These are phyloP conservation scores for Xenopus borealis DNA, from an alignment of 2,113 vertebrate species.

Conservation along the genomic window DNA sequence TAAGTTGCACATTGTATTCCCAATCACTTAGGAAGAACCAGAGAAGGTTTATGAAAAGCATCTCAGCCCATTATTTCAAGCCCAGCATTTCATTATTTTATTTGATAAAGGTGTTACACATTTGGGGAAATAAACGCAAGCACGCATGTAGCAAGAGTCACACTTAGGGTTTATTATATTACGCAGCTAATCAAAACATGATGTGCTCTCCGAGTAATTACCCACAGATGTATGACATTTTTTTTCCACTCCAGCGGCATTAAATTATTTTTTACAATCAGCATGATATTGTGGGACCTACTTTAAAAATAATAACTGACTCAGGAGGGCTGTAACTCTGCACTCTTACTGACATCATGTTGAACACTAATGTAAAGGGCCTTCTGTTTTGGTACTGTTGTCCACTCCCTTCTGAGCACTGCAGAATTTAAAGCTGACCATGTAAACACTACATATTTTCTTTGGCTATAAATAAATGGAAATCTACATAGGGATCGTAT, in stretches of 20 bases:
- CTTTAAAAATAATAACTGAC: conserved; percentile 62
- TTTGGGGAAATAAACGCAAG: conserved; percentile 65
- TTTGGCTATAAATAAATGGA: conserved; percentile 38
- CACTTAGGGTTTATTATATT: conserved; percentile 70
- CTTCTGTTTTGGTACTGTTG: conserved; percentile 61
- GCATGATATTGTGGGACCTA: conserved; percentile 62
- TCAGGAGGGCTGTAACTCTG: conserved; percentile 57
- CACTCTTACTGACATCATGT: conserved; percentile 58
- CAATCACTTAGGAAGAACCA: no score
- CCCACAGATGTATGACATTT: conserved; percentile 73
- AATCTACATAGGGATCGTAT: conserved; percentile 39
- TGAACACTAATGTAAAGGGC: conserved; percentile 54
- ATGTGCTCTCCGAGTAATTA: conserved; percentile 71
- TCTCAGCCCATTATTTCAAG: no score
- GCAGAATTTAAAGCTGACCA: conserved; percentile 9
- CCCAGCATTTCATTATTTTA: no score
- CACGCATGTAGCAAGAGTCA: conserved; percentile 59
- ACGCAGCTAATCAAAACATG: conserved; percentile 69
- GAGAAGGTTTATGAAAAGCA: no score
- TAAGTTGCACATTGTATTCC: no score
- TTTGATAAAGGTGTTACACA: conserved; percentile 11
- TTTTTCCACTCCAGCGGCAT: conserved; percentile 69
- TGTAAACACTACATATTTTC: conserved; percentile 36
- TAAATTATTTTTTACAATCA: conserved; percentile 70
- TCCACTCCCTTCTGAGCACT: conserved; percentile 56